Base-by-base conservation (phyloP, 1,140 invertebrate genomes). In the Plutomurus gul region DNA sequence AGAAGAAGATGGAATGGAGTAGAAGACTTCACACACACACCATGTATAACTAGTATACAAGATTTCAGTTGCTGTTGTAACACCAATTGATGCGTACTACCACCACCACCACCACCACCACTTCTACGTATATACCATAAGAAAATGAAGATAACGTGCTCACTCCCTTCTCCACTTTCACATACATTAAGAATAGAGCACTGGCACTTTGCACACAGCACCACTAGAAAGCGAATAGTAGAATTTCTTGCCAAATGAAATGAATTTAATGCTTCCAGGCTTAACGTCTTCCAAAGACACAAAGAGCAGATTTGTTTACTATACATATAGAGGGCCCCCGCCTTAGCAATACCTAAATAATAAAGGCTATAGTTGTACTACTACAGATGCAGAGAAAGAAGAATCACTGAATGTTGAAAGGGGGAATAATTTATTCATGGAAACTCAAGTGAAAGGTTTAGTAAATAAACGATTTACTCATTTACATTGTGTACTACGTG, bases 91-190 rank as follows among this genome's bases (percentile, higher is more conserved):
- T n/a, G n/a, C n/a, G n/a, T n/a, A n/a, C n/a, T n/a, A n/a, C n/a
- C n/a, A n/a, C n/a, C n/a, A n/a, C n/a, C n/a, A n/a, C n/a, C n/a
- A n/a, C n/a, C n/a, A n/a, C n/a, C n/a, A n/a, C n/a, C n/a, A n/a
- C n/a, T n/a, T n/a, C n/a, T n/a, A n/a, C n/a, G n/a, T n/a, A n/a
- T n/a, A n/a, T n/a, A n/a, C n/a, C n/a, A n/a, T n/a, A n/a, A 65
- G 56, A 30, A 65, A 65, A 65, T 65, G 56, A 65, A 65, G 56
- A 65, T 65, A 36, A n/a, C n/a, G n/a, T n/a, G n/a, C 56, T 65
- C 56, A 30, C 18, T 25, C 36, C 25, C 27, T 30, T 65, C 56
- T 33, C 56, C 27, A 65, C 56, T 33, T 30, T 65, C 36, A 65
- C 56, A 65, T 33, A 65, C 25, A 65, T 65, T 65, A 65, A 25